These are phyloP conservation scores for Apaloderma vittatum DNA, from an alignment of 2,113 vertebrate genomes.

Conservation along the genomic window DNA sequence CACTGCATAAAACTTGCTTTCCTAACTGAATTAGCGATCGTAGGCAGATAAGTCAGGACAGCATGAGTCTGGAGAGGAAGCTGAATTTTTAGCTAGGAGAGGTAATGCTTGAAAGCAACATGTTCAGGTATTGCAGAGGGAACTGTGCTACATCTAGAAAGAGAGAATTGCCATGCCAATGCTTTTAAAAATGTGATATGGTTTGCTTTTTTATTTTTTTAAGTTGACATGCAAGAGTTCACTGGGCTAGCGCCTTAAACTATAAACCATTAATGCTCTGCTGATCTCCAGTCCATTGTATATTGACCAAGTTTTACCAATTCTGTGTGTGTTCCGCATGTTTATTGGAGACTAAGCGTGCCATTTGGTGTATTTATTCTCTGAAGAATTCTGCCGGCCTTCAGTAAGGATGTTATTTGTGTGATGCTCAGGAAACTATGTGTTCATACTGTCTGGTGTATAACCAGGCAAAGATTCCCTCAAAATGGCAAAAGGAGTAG, in stretches of 20 bases:
- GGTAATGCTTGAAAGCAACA: background rate
- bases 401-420: background rate
- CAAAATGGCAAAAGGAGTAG: background rate
- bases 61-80: background rate
- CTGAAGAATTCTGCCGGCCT: background rate
- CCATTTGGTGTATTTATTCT: background rate
- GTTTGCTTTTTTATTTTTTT: background rate
- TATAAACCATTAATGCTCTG: background rate
- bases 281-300: background rate
- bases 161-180: background rate
- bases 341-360: background rate
- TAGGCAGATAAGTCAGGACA: background rate
- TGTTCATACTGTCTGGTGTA: background rate
- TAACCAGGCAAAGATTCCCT: background rate
- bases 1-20: background rate
- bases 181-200: background rate
- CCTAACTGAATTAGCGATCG: background rate
- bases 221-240: background rate
- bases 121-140: background rate
- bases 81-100: background rate
- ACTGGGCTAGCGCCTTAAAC: background rate
- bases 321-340: no score
- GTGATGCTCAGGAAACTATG: background rate
- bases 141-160: background rate
- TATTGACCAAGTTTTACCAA: background rate